Conservation (phyloP, 2,888 invertebrate genomes). For the Globia sparganii region DNA sequence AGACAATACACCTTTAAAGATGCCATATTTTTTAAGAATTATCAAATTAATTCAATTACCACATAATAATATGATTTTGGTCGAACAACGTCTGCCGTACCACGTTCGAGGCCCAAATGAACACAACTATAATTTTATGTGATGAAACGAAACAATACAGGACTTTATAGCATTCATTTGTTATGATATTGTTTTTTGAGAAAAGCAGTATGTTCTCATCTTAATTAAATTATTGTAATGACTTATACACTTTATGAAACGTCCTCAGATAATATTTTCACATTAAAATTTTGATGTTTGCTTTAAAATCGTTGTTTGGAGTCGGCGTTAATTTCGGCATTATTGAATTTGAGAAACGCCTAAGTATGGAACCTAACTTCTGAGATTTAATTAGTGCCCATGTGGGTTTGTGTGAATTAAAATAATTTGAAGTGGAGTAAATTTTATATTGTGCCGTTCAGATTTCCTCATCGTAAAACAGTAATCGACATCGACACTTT, state of each 20-base stretch:
- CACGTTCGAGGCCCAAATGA: conserved; percentile 35
- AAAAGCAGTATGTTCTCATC: conserved; percentile 1
- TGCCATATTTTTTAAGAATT: conserved; percentile 63
- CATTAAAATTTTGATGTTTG: background rate
- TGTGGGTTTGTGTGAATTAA: background rate
- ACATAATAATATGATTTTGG: conserved; percentile 63
- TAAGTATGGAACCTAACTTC: background rate
- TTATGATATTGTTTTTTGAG: conserved; percentile 35
- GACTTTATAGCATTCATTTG: conserved; percentile 43
- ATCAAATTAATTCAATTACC: conserved; percentile 66
- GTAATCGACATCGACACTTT: conserved; percentile 21
- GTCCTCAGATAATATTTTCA: background rate
- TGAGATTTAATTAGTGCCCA: background rate
- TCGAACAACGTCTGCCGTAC: conserved; percentile 32
- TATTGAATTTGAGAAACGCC: background rate
- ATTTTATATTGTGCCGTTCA: background rate
- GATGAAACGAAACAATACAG: conserved; percentile 56
- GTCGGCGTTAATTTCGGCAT: background rate
- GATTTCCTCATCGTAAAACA: conserved; percentile 5
- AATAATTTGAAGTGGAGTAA: background rate
- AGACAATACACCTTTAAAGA: conserved; percentile 59
- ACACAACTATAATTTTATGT: conserved; percentile 62
- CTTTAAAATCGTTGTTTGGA: background rate
- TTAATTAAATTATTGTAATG: conserved; percentile 14
- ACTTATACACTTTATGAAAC: background rate